Percentiles rank a stretch among this genome's conserved stretches.
Conservation (phyloP, 2,888 invertebrate genomes). For the Carcina quercana region DNA sequence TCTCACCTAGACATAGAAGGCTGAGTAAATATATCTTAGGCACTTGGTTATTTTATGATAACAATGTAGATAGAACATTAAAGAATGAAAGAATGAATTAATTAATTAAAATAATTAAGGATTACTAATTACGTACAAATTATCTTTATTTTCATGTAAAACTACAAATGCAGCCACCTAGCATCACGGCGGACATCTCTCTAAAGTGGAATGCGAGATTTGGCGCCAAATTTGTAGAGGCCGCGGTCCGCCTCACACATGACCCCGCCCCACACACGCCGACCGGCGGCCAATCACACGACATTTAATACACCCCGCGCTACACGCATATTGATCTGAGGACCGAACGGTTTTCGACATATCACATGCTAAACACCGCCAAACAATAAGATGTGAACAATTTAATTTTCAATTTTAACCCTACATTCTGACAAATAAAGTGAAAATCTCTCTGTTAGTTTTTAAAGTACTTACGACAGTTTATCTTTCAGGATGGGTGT, state of each 20-base stretch:
- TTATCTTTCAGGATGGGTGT: constrained; percentile 22
- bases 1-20: too few species aligned
- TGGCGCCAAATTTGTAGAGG: constrained; percentile 62
- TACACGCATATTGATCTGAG: constrained; percentile 74
- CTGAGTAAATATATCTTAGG: too few species aligned
- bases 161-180: too few species aligned
- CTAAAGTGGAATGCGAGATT: constrained; percentile 45
- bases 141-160: too few species aligned
- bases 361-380: constrained; percentile 71
- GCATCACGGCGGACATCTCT: too few species aligned
- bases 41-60: too few species aligned
- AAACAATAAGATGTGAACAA: constrained; percentile 62
- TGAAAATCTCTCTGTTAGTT: constrained; percentile 16
- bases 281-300: constrained; percentile 66
- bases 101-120: too few species aligned
- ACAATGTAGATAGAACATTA: too few species aligned
- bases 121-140: too few species aligned
- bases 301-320: constrained; percentile 63
- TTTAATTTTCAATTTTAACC: constrained; percentile 23
- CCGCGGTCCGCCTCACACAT: constrained; percentile 57
- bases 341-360: constrained; percentile 71
- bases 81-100: too few species aligned
- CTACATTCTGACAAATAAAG: neutral
- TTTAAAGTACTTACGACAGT: constrained; percentile 23
- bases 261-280: constrained; percentile 62